Conservation (phyloP, 2,888 invertebrate genomes). For the Himalopsyche tibetana region DNA sequence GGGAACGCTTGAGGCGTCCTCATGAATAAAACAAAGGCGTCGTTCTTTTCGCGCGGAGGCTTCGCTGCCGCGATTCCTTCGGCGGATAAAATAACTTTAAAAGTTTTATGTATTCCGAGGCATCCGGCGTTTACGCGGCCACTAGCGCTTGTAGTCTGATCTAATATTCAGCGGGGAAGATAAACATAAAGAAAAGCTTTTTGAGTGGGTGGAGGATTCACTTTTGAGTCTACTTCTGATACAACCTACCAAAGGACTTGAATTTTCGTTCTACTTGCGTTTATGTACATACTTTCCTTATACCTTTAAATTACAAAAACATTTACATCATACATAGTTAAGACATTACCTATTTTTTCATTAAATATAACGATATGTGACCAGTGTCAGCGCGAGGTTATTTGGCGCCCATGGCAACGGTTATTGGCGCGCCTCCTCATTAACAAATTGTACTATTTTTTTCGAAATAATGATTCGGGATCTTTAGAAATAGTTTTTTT, state of each 20-base stretch:
- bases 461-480: no score
- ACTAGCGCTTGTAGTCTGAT: conserved; percentile 57
- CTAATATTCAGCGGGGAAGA: conserved; percentile 55
- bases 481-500: no score
- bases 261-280: conserved; percentile 23
- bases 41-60: conserved; percentile 52
- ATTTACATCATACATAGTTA: no score
- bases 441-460: no score
- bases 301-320: no score
- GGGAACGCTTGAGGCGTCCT: conserved; percentile 47
- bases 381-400: no score
- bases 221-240: background rate
- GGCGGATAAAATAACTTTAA: conserved; percentile 62
- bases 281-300: background rate
- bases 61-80: conserved; percentile 57
- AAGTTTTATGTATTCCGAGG: conserved; percentile 60
- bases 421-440: no score
- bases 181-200: conserved; percentile 47
- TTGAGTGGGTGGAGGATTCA: background rate
- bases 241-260: background rate
- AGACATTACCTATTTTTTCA: no score
- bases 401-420: no score
- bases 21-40: conserved; percentile 63
- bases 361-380: no score
- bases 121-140: conserved; percentile 18